Percentiles rank a stretch among this genome's conserved stretches.
These are phyloP conservation scores for Gopherus evgoodei DNA, from an alignment of 2,113 vertebrate genomes.

Conservation along the genomic window DNA sequence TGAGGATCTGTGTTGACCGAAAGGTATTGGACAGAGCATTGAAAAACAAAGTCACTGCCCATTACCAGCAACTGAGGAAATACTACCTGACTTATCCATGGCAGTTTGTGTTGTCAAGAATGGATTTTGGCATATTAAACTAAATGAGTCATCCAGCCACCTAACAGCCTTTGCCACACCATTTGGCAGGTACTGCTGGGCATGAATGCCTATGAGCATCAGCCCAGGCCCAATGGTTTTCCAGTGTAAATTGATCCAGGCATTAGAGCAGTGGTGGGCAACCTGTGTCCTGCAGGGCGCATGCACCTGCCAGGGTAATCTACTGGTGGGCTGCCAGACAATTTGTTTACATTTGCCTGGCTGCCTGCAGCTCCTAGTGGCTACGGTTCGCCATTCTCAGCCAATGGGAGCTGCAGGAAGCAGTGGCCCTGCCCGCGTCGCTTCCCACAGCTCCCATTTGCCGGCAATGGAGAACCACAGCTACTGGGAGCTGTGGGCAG, in stretches of 20 bases:
- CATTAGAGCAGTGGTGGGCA: too few species aligned
- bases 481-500: too few species aligned
- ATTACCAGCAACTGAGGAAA: background rate
- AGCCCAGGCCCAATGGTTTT: background rate
- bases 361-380: too few species aligned
- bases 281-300: too few species aligned
- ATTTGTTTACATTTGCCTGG: too few species aligned
- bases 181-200: background rate
- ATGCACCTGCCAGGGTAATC: too few species aligned
- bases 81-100: background rate
- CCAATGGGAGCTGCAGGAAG: too few species aligned
- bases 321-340: too few species aligned
- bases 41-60: background rate
- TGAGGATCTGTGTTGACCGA: background rate
- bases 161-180: background rate
- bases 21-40: background rate
- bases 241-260: background rate
- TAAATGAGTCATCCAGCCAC: background rate
- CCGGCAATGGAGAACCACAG: too few species aligned
- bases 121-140: background rate
- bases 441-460: too few species aligned
- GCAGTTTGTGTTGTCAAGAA: background rate
- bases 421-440: too few species aligned
- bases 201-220: background rate
- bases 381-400: too few species aligned